Percentiles rank a stretch among this genome's conserved stretches.
phyloP scores from a whole-genome alignment of 2,113 vertebrate genomes.

The Coptodon rendalli region DNA sequence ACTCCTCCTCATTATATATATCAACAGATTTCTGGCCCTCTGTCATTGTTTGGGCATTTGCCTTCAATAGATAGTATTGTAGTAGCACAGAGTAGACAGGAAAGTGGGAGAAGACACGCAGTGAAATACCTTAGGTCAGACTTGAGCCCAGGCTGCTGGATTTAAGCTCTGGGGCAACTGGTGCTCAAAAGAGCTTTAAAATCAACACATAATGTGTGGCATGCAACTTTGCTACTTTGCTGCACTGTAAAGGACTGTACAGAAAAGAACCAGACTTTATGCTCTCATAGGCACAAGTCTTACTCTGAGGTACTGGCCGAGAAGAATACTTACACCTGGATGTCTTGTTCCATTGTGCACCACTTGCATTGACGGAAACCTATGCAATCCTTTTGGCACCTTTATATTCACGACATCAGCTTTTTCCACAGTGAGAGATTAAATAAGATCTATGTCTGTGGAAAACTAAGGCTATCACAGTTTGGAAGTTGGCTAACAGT shows the following conservation, averaged over 20 bases:
- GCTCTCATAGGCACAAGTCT: background rate
- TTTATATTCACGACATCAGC: background rate
- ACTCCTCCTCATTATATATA: background rate
- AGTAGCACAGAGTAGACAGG: background rate
- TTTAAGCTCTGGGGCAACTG: background rate
- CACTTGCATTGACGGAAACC: background rate
- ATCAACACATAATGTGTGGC: background rate
- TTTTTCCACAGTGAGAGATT: background rate
- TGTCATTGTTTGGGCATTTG: background rate
- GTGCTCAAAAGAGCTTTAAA: background rate
- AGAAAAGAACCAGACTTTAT: background rate
- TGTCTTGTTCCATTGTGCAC: background rate
- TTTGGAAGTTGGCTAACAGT: background rate
- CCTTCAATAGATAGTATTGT: accelerated
- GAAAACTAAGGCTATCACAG: accelerated
- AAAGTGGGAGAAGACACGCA: background rate
- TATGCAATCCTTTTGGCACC: background rate
- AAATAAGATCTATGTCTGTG: background rate
- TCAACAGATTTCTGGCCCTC: background rate
- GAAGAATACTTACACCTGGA: background rate
- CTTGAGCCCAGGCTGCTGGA: background rate
- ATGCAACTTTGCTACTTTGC: background rate
- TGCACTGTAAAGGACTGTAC: background rate
- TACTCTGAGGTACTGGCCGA: background rate
- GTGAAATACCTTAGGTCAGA: background rate